Conservation (phyloP, 1,140 invertebrate genomes). For the Scaptomyza graminum region DNA sequence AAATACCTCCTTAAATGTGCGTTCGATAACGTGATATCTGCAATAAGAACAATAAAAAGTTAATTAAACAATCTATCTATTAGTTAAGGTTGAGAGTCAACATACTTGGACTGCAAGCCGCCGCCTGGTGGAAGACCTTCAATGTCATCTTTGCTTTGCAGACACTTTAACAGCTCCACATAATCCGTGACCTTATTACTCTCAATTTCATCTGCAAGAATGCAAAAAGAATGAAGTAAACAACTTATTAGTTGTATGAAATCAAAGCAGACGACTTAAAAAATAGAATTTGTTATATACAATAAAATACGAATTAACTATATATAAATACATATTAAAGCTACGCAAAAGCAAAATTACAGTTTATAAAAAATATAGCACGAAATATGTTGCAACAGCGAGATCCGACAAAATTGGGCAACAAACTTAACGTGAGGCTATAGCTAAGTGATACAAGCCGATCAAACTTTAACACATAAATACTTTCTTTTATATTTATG, state of each 20-base stretch:
- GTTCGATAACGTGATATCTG: slow-evolving; percentile 82
- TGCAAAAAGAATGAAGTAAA: slow-evolving; percentile 30
- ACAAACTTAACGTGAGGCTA: slow-evolving; percentile 41
- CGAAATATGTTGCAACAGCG: slow-evolving; percentile 54
- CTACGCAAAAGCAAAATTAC: slow-evolving; percentile 69
- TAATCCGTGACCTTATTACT: slow-evolving; percentile 67
- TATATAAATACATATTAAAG: slow-evolving; percentile 53
- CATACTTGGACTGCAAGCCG: slow-evolving; percentile 80
- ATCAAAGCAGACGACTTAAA: not conserved
- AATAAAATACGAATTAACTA: slow-evolving; percentile 55
- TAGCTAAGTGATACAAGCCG: slow-evolving; percentile 26
- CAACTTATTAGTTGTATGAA: slow-evolving; percentile 1
- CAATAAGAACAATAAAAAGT: slow-evolving; percentile 2
- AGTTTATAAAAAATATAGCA: slow-evolving; percentile 53
- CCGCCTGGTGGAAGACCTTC: slow-evolving; percentile 82
- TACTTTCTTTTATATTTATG: not conserved
- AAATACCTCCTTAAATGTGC: slow-evolving; percentile 76
- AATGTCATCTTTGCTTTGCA: slow-evolving; percentile 74
- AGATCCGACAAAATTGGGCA: slow-evolving; percentile 50
- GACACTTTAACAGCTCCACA: slow-evolving; percentile 72
- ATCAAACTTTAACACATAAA: slow-evolving; percentile 7
- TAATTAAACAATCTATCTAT: not conserved
- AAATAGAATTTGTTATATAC: slow-evolving; percentile 47
- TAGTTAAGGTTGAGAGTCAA: not conserved
- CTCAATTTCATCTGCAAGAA: slow-evolving; percentile 76